Evolutionary conservation across 2,888 invertebrate species (phyloP).

Genomic region (Azorinus chamasolen): DNA sequence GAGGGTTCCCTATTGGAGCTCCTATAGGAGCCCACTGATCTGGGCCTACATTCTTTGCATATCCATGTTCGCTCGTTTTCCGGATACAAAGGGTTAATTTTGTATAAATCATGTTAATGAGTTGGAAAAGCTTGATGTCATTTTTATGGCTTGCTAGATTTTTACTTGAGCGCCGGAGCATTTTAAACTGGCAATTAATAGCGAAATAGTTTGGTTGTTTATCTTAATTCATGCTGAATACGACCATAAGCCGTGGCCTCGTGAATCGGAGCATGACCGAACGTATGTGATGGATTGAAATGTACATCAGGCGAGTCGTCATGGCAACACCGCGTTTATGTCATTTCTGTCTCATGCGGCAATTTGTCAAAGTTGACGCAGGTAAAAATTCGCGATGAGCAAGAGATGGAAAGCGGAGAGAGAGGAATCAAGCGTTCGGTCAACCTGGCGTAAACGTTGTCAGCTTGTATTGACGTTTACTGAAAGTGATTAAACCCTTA

Average conservation of each 20-base stretch:
- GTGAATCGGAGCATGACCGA: constrained; percentile 51
- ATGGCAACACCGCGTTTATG: constrained; percentile 62
- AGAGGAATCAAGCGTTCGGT: too few relatives aligned
- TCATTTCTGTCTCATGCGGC: constrained; percentile 52
- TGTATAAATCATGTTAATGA: constrained; percentile 34
- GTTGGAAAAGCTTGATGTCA: constrained; percentile 15
- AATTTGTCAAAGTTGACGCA: constrained; percentile 58
- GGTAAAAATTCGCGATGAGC: constrained; percentile 15
- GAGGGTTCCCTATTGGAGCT: too few relatives aligned
- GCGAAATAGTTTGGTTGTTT: constrained; percentile 24
- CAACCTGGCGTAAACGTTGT: too few relatives aligned
- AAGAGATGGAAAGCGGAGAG: too few relatives aligned
- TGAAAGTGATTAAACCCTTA: too few relatives aligned
- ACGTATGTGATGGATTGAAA: constrained; percentile 56
- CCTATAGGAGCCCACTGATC: too few relatives aligned
- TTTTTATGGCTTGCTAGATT: constrained; percentile 24
- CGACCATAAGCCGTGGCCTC: constrained; percentile 23
- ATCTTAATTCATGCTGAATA: constrained; percentile 35
- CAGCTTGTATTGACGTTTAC: too few relatives aligned
- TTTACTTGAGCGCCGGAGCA: constrained; percentile 26
- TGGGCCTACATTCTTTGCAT: too few relatives aligned
- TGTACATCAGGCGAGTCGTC: constrained; percentile 54
- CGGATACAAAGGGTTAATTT: too few relatives aligned
- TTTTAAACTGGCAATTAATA: constrained; percentile 24
- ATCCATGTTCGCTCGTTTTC: background rate